Base-by-base conservation (phyloP, 30 jellyfish, hydroid and myxozoan genomes). In the Turritopsis dohrnii region DNA sequence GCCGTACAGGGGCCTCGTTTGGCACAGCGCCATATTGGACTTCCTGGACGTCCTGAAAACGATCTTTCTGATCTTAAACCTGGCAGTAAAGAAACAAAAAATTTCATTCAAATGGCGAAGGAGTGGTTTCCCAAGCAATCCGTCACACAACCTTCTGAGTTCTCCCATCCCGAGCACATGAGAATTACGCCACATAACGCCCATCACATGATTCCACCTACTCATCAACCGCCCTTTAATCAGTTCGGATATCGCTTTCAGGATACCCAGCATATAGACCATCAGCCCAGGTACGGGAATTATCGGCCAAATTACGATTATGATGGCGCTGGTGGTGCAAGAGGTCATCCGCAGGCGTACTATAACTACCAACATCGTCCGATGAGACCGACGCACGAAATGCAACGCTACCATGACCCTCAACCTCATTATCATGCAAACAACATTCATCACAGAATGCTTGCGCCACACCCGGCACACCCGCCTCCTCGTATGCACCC, bases 111-210 rank as follows among this genome's bases (percentile, higher is more conserved):
- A 27, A 74, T 19, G 71, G 83, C 83, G n/a, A 74, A 74, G 41
- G 83, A 74, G 41, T 60, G 13, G 83, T 74, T 74, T 30, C 83
- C 65, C 18, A 74, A 74, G 41, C 65, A 74, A 74, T 60, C 54
- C 7, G 76, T n/a, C 4, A 66, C 76, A 17, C 29, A 22, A 66
- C 76, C 76, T 41, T 41, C 60, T 41, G 60, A 41, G 9, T 41
- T 41, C 13, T 41, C 60, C 9, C 60, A 69, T 19, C 77, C 28
- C 9, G 77, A 69, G 23, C 77, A 69, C 19, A 27, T 69, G 77
- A 23, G 30, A 23, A 19, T n/a, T 21, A 21, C 73, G 19, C 73
- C 73, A 18, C 77, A 69, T 21, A 41, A 41, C 60, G 60, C 60
- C 60, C 60, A 41, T 41, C 60, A 41, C 60, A 41, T 41, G 60